Evolutionary conservation across 2,797 vertebrate species (phyloP).

Genomic region (Sebastes iracundus): DNA sequence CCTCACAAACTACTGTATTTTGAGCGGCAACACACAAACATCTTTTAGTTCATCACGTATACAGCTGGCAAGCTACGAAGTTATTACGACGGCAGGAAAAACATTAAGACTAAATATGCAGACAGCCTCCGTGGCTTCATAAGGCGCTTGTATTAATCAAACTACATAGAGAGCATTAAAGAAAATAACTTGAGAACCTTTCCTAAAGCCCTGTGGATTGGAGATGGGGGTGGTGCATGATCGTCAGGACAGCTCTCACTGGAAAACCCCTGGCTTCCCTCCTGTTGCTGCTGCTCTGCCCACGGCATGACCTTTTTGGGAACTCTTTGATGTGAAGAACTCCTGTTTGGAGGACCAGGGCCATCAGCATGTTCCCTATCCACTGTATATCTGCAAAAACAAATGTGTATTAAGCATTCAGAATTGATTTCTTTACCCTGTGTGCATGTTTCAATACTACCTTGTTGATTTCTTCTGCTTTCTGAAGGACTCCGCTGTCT

Average conservation of each 20-base stretch:
- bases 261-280: slow-evolving; percentile 31
- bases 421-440: background rate
- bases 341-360: slow-evolving; percentile 19
- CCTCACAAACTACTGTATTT: background rate
- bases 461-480: slow-evolving; percentile 69
- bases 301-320: slow-evolving; percentile 30
- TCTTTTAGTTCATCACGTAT: background rate
- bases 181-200: slow-evolving; percentile 60
- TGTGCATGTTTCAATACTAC: slow-evolving; percentile 47
- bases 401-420: background rate
- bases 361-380: slow-evolving; percentile 24
- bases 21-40: background rate
- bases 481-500: background rate
- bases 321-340: slow-evolving; percentile 30
- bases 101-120: background rate
- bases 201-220: slow-evolving; percentile 75
- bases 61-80: background rate
- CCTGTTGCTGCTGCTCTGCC: slow-evolving; percentile 32
- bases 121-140: background rate
- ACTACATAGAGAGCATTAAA: background rate
- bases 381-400: slow-evolving; percentile 28
- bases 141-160: background rate
- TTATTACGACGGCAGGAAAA: background rate
- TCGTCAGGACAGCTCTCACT: slow-evolving; percentile 5
- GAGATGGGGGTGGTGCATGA: slow-evolving; percentile 63